Evolutionary conservation across 2,113 vertebrate genomes (phyloP), one percentile per base, ranked within the genome.

Genomic region (Melanerpes aurifrons): DNA sequence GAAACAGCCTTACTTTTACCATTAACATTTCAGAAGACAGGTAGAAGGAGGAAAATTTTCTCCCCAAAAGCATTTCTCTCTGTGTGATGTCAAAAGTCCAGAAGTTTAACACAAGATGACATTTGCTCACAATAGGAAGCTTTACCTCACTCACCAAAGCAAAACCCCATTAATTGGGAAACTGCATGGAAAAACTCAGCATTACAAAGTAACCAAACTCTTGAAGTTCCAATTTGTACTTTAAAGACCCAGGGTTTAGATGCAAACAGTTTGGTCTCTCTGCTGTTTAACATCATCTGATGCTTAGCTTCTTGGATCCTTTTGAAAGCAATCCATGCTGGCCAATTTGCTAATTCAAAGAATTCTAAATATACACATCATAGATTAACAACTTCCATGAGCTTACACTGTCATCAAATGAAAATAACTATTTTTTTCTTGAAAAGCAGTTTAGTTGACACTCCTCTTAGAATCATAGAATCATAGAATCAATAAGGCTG

Each of bases 11-110:
- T 59, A 15, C 77, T 87, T 78, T 77, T 32, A 78, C 59, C 74
- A 73, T 89, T 96, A 93, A 82, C 59, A 82, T 89, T 94, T 92
- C 50, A 69, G 43, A 59, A 84, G 45, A 90, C 58, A 84, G 37
- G 62, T n/a, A 78, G 69, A 92, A 92, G 47, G 45, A 72, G 50
- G 74, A 82, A 90, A 69, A 79, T 72, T 76, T 87, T 64, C 66
- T 79, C 26, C 58, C 18, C 26, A 32, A 62, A 90, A 90, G 43
- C 2, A 0, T 75, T 88, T 81, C 72, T 48, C n/a, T 80, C 48
- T 25, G 10, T 18, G 11, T 75, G 62, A 87, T 40, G 80, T 78
- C 77, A 92, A 61, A 86, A 87, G 59, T 31, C 75, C 2, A 24
- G 68, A 87, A 93, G 71, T 18, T 9, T n/a, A 93, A 81, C 59